Conservation (phyloP, 2,113 vertebrate species). For the Erpornis zantholeuca region DNA sequence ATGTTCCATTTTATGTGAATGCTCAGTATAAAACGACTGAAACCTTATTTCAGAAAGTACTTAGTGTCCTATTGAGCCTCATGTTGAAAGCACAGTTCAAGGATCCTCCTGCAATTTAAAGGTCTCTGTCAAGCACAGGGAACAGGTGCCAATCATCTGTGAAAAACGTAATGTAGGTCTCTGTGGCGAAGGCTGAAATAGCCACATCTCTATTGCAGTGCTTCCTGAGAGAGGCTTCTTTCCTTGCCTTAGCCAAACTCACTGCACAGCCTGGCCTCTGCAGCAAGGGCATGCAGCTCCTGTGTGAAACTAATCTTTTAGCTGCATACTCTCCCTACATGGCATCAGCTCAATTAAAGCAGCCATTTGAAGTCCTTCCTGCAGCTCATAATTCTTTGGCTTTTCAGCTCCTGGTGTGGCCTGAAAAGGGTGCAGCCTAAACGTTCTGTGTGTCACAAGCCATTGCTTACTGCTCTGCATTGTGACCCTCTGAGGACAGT, state of each 20-base stretch:
- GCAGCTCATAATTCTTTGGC: not conserved
- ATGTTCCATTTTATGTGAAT: not conserved
- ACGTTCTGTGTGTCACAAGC: not conserved
- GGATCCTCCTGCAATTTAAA: not conserved
- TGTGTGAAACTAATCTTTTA: not conserved
- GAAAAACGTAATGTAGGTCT: not conserved
- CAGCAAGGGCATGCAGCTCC: accelerated
- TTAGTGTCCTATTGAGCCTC: not conserved
- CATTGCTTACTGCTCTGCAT: too few species aligned
- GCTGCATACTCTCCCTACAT: not conserved
- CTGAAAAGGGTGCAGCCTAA: not conserved
- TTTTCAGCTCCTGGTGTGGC: not conserved
- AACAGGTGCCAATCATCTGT: slow-evolving; percentile 9
- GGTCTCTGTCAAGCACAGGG: not conserved
- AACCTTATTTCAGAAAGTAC: slow-evolving; percentile 23
- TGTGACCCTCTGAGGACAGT: not conserved
- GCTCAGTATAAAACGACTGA: not conserved
- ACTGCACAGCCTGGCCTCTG: not conserved
- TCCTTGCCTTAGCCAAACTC: not conserved
- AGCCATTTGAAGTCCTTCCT: not conserved
- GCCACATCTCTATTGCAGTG: not conserved
- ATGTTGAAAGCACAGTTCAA: not conserved
- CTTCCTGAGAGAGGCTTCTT: not conserved
- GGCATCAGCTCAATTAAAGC: not conserved
- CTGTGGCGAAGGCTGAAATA: not conserved